Conservation (phyloP, 2,888 invertebrate genomes). For the Synergus umbraculus region DNA sequence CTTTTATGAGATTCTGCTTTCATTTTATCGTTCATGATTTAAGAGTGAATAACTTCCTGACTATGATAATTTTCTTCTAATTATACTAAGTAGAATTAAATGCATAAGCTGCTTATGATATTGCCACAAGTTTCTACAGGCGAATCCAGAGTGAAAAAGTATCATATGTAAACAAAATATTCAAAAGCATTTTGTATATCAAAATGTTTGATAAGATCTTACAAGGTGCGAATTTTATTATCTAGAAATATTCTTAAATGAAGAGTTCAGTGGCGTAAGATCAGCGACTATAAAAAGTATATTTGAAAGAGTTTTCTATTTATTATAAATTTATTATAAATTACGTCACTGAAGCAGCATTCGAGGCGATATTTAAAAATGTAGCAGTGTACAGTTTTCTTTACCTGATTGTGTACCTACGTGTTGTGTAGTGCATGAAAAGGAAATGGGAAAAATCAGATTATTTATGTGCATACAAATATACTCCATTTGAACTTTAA, state of each 20-base stretch:
- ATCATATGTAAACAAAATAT: background rate
- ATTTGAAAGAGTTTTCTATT: no score
- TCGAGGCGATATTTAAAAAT: slow-evolving; percentile 4
- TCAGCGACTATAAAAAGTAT: no score
- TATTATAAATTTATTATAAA: background rate
- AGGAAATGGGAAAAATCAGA: slow-evolving; percentile 47
- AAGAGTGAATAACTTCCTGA: background rate
- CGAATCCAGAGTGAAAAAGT: background rate
- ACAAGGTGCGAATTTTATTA: no score
- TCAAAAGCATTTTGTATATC: no score
- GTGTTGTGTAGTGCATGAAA: slow-evolving; percentile 46
- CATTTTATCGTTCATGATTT: background rate
- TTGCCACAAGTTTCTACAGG: background rate
- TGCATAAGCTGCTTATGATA: background rate
- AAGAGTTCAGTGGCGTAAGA: no score
- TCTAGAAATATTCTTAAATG: no score
- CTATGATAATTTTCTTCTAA: background rate
- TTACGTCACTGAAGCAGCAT: background rate
- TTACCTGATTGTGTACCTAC: slow-evolving; percentile 59
- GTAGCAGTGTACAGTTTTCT: slow-evolving; percentile 18
- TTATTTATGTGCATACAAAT: slow-evolving; percentile 10
- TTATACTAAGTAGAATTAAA: background rate
- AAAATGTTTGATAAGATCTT: no score
- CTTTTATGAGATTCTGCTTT: slow-evolving; percentile 24
- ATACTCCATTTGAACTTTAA: background rate